phyloP scores from a whole-genome alignment of 2,888 invertebrate genomes.

The Rhagonycha lutea region DNA sequence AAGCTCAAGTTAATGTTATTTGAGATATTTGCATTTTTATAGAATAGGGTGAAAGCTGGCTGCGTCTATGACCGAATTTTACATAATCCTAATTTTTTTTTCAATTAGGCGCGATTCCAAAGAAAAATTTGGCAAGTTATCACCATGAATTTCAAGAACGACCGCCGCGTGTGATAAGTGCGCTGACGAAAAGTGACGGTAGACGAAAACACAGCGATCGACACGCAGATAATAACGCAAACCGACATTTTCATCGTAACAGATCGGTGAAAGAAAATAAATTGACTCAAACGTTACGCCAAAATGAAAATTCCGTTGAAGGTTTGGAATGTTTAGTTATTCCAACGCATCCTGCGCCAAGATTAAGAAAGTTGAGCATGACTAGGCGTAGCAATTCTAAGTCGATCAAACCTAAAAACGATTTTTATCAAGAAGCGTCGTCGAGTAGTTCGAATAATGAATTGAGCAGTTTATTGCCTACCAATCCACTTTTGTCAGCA shows the following conservation, averaged over 20 bases:
- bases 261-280: constrained; percentile 47
- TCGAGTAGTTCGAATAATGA: constrained; percentile 68
- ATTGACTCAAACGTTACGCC: constrained; percentile 43
- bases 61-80: neutral
- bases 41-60: neutral
- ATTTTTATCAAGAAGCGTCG: constrained; percentile 58
- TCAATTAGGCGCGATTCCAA: constrained; percentile 66
- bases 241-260: constrained; percentile 35
- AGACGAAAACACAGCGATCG: constrained; percentile 33
- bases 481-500: constrained; percentile 61
- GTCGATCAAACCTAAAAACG: constrained; percentile 51
- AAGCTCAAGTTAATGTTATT: neutral
- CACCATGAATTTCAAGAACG: constrained; percentile 30
- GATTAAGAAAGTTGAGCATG: constrained; percentile 35
- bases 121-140: constrained; percentile 55
- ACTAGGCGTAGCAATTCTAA: constrained; percentile 51
- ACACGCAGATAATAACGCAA: constrained; percentile 20
- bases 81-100: neutral
- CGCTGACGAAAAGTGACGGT: constrained; percentile 47
- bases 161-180: constrained; percentile 34
- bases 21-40: neutral
- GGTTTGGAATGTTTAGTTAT: constrained; percentile 49
- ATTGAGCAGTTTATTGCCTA: constrained; percentile 66
- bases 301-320: constrained; percentile 42
- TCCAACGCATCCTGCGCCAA: constrained; percentile 49